phyloP scores from a whole-genome alignment of 1,140 invertebrate species.

The Muscidifurax raptorellus region DNA sequence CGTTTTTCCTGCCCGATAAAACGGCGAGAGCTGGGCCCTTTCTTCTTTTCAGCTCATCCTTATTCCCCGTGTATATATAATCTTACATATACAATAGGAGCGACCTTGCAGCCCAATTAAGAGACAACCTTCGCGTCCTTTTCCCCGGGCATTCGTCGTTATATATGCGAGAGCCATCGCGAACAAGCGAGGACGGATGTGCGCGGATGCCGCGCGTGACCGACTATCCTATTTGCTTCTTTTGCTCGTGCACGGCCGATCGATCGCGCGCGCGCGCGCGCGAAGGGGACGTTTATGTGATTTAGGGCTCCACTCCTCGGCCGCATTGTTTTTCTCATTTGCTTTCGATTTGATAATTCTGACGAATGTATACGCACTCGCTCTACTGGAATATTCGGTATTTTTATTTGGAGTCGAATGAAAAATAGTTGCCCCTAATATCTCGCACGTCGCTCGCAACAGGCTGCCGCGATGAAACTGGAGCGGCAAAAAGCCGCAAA shows the following conservation, averaged over 20 bases:
- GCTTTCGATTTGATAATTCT: neutral
- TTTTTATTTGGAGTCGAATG: too few species aligned
- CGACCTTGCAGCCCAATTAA: neutral
- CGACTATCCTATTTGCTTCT: neutral
- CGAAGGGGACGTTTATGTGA: neutral
- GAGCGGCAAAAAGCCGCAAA: neutral
- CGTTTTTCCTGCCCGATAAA: conserved; percentile 2
- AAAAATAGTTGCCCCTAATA: neutral
- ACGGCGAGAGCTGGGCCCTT: neutral
- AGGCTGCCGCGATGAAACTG: neutral
- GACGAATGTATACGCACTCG: too few species aligned
- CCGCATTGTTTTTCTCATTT: neutral
- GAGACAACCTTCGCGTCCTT: neutral
- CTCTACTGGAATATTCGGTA: too few species aligned
- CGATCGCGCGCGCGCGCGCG: too few species aligned
- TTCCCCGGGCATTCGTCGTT: conserved; percentile 21
- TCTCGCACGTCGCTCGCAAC: neutral
- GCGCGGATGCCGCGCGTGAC: conserved; percentile 2
- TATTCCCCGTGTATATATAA: too few species aligned
- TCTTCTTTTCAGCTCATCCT: neutral
- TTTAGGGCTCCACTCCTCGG: neutral
- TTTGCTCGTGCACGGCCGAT: neutral
- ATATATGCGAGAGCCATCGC: neutral
- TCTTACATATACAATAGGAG: neutral
- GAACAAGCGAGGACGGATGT: conserved; percentile 15